These are phyloP conservation scores for Rynchops niger DNA, from an alignment of 2,113 vertebrate species.

Conservation along the genomic window DNA sequence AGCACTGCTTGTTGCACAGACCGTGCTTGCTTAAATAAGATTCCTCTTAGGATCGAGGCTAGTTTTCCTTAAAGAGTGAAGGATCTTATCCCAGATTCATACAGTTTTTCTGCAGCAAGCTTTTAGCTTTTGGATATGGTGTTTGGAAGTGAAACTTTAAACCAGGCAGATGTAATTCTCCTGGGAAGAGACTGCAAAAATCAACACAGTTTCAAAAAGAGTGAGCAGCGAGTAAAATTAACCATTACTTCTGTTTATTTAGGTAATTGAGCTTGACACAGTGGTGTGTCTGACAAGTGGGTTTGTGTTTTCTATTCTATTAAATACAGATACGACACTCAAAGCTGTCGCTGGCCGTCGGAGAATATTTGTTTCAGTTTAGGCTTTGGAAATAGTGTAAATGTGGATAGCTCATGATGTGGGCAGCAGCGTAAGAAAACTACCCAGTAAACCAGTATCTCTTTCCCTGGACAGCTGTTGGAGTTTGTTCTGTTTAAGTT, in stretches of 20 bases:
- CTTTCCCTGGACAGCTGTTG: neutral
- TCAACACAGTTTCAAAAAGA: constrained; percentile 3
- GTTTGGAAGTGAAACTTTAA: constrained; percentile 28
- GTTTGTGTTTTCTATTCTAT: constrained; percentile 21
- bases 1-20: neutral
- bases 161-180: constrained; percentile 25
- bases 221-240: constrained; percentile 20
- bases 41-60: neutral
- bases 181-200: neutral
- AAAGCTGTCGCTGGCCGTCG: neutral
- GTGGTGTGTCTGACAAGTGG: constrained; percentile 26
- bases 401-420: neutral
- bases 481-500: neutral
- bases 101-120: neutral
- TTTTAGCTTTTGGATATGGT: neutral
- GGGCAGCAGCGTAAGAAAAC: neutral
- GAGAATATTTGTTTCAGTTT: constrained; percentile 20
- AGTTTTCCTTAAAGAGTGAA: neutral
- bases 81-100: neutral
- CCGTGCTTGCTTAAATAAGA: neutral
- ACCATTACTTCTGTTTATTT: constrained; percentile 26
- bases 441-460: neutral
- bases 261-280: constrained; percentile 45
- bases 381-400: neutral
- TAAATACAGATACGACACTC: neutral